Percentiles rank a stretch among this genome's conserved stretches.
phyloP scores from a whole-genome alignment of 2,113 vertebrate genomes.

The Neoarius graeffei region DNA sequence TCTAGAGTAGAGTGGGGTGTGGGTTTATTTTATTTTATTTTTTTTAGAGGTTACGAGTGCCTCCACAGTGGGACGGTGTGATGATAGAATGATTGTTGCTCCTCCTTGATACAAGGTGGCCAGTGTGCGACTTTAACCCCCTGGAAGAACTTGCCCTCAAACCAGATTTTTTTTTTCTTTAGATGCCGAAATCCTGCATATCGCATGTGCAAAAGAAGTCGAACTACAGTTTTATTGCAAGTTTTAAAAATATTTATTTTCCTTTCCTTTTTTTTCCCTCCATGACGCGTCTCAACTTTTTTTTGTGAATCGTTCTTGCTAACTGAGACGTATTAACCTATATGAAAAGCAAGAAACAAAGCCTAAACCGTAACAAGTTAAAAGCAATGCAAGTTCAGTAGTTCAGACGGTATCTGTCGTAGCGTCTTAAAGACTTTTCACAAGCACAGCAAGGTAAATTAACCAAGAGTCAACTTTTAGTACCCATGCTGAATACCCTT shows the following conservation, averaged over 20 bases:
- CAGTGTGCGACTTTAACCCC: background rate
- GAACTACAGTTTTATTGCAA: conserved; percentile 27
- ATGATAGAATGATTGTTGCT: background rate
- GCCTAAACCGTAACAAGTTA: background rate
- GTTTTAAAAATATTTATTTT: conserved; percentile 49
- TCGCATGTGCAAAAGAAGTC: conserved; percentile 25
- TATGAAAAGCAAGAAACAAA: conserved; percentile 1
- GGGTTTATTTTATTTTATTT: background rate
- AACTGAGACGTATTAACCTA: conserved; percentile 15
- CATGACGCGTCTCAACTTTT: conserved; percentile 6
- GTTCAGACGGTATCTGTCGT: background rate
- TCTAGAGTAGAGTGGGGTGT: background rate
- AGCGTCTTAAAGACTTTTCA: background rate
- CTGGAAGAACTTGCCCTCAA: background rate
- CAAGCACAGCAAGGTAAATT: background rate
- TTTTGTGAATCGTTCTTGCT: background rate
- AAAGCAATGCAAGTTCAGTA: conserved; percentile 9
- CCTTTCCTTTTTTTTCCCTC: background rate
- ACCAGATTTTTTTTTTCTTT: background rate
- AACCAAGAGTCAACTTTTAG: background rate
- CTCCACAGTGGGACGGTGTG: background rate
- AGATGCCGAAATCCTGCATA: background rate
- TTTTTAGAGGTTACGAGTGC: background rate
- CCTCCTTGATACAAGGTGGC: conserved; percentile 27
- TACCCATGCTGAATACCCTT: background rate